Evolutionary conservation across 2,888 invertebrate species (phyloP), one percentile per base, ranked within the genome.

Genomic region (Cantharis lateralis): DNA sequence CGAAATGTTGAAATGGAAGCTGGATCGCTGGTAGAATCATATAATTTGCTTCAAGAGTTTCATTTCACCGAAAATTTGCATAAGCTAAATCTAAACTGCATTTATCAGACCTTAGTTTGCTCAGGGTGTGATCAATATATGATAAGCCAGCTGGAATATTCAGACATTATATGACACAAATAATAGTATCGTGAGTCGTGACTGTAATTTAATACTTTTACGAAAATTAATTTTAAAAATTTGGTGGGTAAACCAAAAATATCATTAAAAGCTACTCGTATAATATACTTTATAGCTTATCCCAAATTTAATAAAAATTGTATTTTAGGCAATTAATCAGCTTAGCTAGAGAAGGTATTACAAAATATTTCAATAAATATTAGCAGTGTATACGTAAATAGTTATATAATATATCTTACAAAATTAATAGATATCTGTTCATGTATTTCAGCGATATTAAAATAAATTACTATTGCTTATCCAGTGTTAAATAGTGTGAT

Each of bases 81-180:
- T 62, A 74, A 69, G 62, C 62, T 26, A 62, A 74, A 74, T 68
- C 74, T 63, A 62, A 73, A 73, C 73, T 73, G 69, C 69, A 70
- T 74, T 69, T 74, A 70, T 74, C 74, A 74, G 63, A 15, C 70
- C 70, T 16, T 74, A 74, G 74, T 74, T 74, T 74, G 74, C 74
- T 74, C 74, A 74, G 74, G 64, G 64, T 64, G 20, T 74, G 74
- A 74, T 74, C 74, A 74, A 74, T 74, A 74, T 74, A 74, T 74
- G 74, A 74, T 74, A 74, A 74, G 74, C 74, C 63, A 69, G 70
- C 70, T 64, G 62, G 74, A 74, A 74, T 74, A 74, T 74, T 70
- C 70, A 69, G 70, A 74, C 70, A 74, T 74, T 74, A 74, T 70
- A 68, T 69, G 64, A 63, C 26, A 74, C 68, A 74, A 74, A 74